These are phyloP conservation scores for Ficedula albicollis DNA, from an alignment of 2,797 vertebrate genomes.

Conservation along the genomic window DNA sequence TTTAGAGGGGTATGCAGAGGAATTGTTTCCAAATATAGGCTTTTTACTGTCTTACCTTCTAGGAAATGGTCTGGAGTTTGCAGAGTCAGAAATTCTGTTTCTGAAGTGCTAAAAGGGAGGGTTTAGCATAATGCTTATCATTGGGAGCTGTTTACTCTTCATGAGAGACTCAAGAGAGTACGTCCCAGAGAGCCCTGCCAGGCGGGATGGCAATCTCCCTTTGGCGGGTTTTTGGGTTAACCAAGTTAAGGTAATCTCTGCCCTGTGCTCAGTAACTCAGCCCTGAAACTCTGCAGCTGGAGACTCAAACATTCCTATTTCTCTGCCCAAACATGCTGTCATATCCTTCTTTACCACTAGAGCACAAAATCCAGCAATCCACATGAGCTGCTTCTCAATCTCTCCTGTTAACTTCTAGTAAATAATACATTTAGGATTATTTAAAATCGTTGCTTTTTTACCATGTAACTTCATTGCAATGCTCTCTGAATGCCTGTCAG, in stretches of 20 bases:
- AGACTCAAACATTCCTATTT: neutral
- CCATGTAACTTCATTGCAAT: neutral
- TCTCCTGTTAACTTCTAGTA: neutral
- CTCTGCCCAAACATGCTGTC: neutral
- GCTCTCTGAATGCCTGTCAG: neutral
- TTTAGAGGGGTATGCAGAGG: neutral
- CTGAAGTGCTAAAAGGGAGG: neutral
- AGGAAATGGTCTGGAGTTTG: neutral
- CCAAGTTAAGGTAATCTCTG: neutral
- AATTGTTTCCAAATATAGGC: neutral
- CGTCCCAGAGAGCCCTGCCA: neutral
- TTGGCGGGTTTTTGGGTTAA: neutral
- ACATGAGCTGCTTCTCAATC: neutral
- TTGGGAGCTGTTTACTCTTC: neutral
- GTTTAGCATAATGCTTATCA: neutral
- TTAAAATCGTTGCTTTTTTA: neutral
- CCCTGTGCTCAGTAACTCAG: conserved; percentile 6
- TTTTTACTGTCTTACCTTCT: neutral
- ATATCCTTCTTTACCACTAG: conserved; percentile 32
- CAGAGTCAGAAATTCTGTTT: neutral
- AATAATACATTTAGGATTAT: neutral
- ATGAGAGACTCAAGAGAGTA: neutral
- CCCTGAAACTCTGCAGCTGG: conserved; percentile 21
- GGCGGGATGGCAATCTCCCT: neutral
- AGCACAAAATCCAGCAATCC: conserved; percentile 35